Conservation (phyloP, 2,113 vertebrate genomes). For the Petaurus breviceps region DNA sequence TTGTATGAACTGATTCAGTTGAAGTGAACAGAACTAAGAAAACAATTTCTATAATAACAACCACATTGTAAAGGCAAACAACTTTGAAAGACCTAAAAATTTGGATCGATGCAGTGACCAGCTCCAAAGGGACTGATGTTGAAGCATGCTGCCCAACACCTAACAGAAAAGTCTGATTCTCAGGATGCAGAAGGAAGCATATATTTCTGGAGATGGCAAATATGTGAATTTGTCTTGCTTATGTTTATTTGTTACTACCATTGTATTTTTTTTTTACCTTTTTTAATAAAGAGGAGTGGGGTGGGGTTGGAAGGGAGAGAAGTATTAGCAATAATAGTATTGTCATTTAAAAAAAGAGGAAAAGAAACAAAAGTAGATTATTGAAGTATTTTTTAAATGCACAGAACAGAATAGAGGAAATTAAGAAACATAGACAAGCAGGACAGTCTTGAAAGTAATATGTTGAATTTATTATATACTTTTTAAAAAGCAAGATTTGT, state of each 20-base stretch:
- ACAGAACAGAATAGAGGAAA: background rate
- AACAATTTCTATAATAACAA: background rate
- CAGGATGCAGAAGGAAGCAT: background rate
- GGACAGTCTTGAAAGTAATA: background rate
- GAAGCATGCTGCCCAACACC: background rate
- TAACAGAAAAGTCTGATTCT: background rate
- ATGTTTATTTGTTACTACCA: background rate
- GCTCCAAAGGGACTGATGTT: background rate
- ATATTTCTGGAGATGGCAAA: background rate
- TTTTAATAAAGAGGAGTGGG: background rate
- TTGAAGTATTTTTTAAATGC: background rate
- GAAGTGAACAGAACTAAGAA: background rate
- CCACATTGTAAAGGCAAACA: background rate
- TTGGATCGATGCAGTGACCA: background rate
- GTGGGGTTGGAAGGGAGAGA: background rate
- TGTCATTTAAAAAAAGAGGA: background rate
- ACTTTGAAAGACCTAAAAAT: background rate
- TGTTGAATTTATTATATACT: background rate
- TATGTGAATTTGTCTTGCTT: background rate
- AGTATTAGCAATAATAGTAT: background rate
- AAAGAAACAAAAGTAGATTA: background rate
- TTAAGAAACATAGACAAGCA: background rate
- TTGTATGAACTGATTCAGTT: background rate
- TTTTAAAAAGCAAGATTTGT: background rate
- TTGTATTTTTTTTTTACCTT: background rate